Conservation (phyloP, 2,888 invertebrate species). For the Xestia rhomboidea region DNA sequence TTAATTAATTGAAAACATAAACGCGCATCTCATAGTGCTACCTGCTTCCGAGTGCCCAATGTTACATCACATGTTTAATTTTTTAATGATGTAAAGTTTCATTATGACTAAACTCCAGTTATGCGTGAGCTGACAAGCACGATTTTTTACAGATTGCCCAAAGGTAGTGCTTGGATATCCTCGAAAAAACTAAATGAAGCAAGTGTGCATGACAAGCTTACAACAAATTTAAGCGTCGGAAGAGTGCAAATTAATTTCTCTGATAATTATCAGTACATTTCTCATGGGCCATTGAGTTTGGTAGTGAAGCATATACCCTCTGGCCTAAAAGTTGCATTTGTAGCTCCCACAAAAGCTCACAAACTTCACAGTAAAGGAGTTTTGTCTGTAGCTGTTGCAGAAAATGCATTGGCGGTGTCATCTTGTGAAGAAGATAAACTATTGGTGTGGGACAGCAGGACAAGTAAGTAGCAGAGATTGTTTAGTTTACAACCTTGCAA, state of each 20-base stretch:
- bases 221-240: constrained; percentile 80
- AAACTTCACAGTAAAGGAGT: constrained; percentile 88
- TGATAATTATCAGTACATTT: constrained; percentile 83
- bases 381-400: constrained; percentile 90
- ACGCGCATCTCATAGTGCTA: no score
- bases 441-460: constrained; percentile 92
- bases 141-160: constrained; percentile 80
- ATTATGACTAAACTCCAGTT: not conserved
- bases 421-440: constrained; percentile 91
- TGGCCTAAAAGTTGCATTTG: constrained; percentile 86
- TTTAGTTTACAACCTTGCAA: not conserved
- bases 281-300: constrained; percentile 82
- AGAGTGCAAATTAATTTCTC: constrained; percentile 85
- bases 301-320: constrained; percentile 85
- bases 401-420: constrained; percentile 92
- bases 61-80: no score
- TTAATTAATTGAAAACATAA: no score
- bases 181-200: constrained; percentile 84
- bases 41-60: not conserved
- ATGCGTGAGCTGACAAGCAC: not conserved
- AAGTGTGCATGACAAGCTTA: constrained; percentile 84
- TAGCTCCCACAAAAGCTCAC: constrained; percentile 88
- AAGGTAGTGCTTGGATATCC: constrained; percentile 88
- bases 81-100: constrained; percentile 27
- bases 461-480: constrained; percentile 82